Evolutionary conservation across 2,797 vertebrate species (phyloP).

Genomic region (Iguana delicatissima): DNA sequence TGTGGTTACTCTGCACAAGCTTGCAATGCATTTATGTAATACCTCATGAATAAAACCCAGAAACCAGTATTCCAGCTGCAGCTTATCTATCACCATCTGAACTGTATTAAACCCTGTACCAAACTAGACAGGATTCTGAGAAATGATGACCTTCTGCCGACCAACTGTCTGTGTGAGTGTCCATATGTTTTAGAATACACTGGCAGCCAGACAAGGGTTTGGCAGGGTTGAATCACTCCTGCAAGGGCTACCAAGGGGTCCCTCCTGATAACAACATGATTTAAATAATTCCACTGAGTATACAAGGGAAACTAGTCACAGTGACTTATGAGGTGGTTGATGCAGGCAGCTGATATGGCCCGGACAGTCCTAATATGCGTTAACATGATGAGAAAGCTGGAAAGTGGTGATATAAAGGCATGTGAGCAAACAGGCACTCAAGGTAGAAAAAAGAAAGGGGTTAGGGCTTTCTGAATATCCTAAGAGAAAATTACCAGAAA

Average conservation of each 20-base stretch:
- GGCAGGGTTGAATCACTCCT: not conserved
- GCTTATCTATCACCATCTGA: not conserved
- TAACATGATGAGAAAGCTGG: not conserved
- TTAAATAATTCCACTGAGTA: not conserved
- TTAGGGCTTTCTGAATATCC: not conserved
- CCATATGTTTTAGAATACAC: not conserved
- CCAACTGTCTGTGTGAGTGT: not conserved
- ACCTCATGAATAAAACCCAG: constrained; percentile 1
- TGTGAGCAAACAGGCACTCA: not conserved
- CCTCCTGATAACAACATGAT: not conserved
- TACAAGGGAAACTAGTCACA: not conserved
- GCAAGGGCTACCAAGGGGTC: not conserved
- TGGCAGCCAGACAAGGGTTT: not conserved
- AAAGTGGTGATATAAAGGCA: not conserved
- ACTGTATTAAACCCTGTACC: constrained; percentile 6
- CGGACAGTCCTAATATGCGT: not conserved
- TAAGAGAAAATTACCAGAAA: not conserved
- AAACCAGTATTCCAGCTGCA: constrained; percentile 10
- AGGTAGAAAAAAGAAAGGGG: not conserved
- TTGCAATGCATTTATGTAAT: constrained; percentile 5
- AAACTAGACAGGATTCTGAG: not conserved
- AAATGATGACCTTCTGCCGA: constrained; percentile 14
- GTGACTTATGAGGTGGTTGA: not conserved
- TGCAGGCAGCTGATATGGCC: not conserved
- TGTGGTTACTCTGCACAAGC: not conserved